phyloP scores from a whole-genome alignment of 2,888 invertebrate species.

The Rhagium mordax region DNA sequence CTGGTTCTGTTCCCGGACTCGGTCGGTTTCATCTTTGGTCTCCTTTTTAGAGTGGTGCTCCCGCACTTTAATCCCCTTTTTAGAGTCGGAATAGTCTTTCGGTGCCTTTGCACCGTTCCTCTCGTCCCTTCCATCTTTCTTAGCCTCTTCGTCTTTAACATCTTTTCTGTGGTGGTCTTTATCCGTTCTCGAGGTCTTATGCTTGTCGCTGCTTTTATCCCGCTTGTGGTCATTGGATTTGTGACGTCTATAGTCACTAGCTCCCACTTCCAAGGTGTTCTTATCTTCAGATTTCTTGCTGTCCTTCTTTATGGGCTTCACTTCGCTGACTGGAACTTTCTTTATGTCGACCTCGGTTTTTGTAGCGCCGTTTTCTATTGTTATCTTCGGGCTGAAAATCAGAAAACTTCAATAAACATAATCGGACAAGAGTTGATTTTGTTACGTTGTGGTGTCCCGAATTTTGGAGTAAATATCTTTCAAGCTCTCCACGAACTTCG shows the following conservation, averaged over 20 bases:
- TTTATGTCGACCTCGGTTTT: slow-evolving; percentile 57
- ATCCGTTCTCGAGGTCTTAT: slow-evolving; percentile 14
- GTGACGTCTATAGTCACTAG: slow-evolving; percentile 58
- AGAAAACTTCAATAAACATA: background rate
- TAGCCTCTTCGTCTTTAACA: slow-evolving; percentile 36
- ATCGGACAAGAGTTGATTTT: background rate
- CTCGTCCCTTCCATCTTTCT: slow-evolving; percentile 1
- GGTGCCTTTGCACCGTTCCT: background rate
- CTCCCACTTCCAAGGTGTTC: slow-evolving; percentile 62
- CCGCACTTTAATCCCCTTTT: slow-evolving; percentile 22
- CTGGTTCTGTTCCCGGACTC: slow-evolving; percentile 38
- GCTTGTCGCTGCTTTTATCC: slow-evolving; percentile 34
- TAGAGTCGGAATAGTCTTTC: background rate
- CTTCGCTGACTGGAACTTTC: slow-evolving; percentile 58
- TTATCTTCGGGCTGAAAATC: slow-evolving; percentile 66
- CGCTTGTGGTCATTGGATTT: slow-evolving; percentile 54
- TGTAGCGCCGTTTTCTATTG: slow-evolving; percentile 65
- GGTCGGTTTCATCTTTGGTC: slow-evolving; percentile 37
- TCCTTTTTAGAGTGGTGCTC: slow-evolving; percentile 47
- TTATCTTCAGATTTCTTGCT: slow-evolving; percentile 58
- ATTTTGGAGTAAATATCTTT: slow-evolving; percentile 64
- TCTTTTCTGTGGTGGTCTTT: slow-evolving; percentile 28
- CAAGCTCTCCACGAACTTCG: slow-evolving; percentile 60
- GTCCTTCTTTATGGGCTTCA: slow-evolving; percentile 65
- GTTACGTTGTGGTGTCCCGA: slow-evolving; percentile 62